These are phyloP conservation scores for Pipa parva DNA, from an alignment of 2,113 vertebrate genomes.

Conservation along the genomic window DNA sequence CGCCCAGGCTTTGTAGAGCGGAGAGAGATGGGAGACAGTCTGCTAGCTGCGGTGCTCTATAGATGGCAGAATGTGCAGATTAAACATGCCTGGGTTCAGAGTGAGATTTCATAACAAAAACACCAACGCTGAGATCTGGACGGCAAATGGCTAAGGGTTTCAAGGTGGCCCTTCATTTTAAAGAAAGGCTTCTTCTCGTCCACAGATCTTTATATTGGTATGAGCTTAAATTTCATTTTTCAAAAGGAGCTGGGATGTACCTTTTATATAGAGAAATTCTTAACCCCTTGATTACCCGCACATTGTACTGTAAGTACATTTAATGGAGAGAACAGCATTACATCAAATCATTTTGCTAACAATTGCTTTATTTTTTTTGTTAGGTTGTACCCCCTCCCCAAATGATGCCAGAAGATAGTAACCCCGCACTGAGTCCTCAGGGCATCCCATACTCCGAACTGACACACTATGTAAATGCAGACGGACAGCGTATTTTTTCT, in stretches of 20 bases:
- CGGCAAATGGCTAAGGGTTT: not conserved
- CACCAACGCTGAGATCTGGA: not conserved
- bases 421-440: conserved; percentile 74
- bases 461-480: conserved; percentile 82
- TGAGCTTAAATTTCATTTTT: too few relatives aligned
- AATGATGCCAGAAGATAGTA: conserved; percentile 83
- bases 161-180: not conserved
- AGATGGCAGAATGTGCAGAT: not conserved
- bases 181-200: not conserved
- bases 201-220: too few relatives aligned
- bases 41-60: not conserved
- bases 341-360: too few relatives aligned
- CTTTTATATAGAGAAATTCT: too few relatives aligned
- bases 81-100: not conserved
- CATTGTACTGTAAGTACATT: too few relatives aligned
- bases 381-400: conserved; percentile 56
- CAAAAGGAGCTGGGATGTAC: too few relatives aligned
- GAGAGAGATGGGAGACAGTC: not conserved
- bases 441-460: conserved; percentile 75
- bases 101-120: not conserved
- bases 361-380: too few relatives aligned
- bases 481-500: conserved; percentile 89
- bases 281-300: too few relatives aligned
- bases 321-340: too few relatives aligned
- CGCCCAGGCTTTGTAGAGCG: not conserved